Evolutionary conservation across 2,888 invertebrate species (phyloP).

Genomic region (Drosophila quasianomalipes): DNA sequence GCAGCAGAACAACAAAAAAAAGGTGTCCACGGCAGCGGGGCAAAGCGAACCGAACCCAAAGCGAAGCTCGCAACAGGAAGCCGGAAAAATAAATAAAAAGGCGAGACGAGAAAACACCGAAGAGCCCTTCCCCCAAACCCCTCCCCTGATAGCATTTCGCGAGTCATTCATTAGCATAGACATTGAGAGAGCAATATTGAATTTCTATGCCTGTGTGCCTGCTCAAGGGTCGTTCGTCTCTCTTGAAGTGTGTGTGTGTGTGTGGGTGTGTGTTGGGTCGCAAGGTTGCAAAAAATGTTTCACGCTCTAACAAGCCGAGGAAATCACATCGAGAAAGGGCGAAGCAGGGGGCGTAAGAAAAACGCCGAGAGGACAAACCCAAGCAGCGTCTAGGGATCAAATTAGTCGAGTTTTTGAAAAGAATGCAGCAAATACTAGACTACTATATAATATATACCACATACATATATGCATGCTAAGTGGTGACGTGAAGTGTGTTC

Average conservation of each 20-base stretch:
- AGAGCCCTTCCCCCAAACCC: not conserved
- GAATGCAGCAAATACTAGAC: conserved; percentile 67
- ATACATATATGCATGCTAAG: conserved; percentile 52
- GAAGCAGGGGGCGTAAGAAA: conserved; percentile 38
- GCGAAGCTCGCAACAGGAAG: conserved; percentile 65
- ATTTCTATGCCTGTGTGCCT: conserved; percentile 66
- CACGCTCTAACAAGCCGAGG: conserved; percentile 57
- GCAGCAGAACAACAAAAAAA: conserved; percentile 43
- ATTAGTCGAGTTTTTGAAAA: conserved; percentile 66
- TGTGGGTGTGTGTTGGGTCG: conserved; percentile 45
- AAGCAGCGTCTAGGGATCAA: conserved; percentile 76
- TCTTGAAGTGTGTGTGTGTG: not conserved
- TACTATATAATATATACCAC: not conserved
- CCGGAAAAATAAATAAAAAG: conserved; percentile 78
- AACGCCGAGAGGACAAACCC: conserved; percentile 38
- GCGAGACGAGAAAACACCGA: conserved; percentile 45
- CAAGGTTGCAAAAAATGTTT: conserved; percentile 76
- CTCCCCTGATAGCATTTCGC: conserved; percentile 26
- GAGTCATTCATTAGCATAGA: conserved; percentile 76
- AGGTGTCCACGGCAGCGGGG: conserved; percentile 43
- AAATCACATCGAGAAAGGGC: conserved; percentile 56
- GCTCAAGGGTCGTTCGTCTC: conserved; percentile 12
- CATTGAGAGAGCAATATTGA: conserved; percentile 73
- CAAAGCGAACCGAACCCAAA: conserved; percentile 21
- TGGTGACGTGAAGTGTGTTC: conserved; percentile 54